These are phyloP conservation scores for Sylvilagus bachmani DNA, from an alignment of 2,113 vertebrate genomes.

Conservation along the genomic window DNA sequence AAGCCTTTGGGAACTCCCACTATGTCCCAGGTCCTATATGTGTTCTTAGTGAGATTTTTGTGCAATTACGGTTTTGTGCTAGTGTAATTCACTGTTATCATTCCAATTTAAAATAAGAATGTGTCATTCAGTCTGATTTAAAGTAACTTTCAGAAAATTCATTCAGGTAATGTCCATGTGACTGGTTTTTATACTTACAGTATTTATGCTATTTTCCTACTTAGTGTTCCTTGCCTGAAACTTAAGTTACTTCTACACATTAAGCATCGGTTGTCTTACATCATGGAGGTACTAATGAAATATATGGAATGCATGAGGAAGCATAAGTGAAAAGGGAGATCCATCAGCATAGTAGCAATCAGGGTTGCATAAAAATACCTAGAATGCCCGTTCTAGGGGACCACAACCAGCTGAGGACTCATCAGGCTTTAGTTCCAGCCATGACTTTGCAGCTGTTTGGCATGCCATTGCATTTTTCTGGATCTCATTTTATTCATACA, in stretches of 20 bases:
- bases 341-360: not conserved
- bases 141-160: not conserved
- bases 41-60: not conserved
- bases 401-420: not conserved
- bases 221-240: constrained; percentile 13
- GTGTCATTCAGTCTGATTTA: not conserved
- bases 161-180: not conserved
- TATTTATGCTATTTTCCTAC: not conserved
- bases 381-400: not conserved
- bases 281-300: not conserved
- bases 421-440: not conserved
- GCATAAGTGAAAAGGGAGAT: not conserved
- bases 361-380: not conserved
- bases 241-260: not conserved
- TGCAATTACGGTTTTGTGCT: not conserved
- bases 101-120: constrained; percentile 13
- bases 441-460: not conserved
- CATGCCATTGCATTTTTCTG: constrained; percentile 1
- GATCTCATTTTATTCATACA: not conserved
- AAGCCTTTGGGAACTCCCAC: not conserved
- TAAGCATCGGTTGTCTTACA: not conserved
- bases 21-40: not conserved
- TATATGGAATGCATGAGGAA: not conserved
- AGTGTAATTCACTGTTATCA: not conserved
- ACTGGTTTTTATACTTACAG: not conserved